Evolutionary conservation across 1,140 invertebrate species (phyloP), one percentile per base, ranked within the genome.

Genomic region (Lithobius niger): DNA sequence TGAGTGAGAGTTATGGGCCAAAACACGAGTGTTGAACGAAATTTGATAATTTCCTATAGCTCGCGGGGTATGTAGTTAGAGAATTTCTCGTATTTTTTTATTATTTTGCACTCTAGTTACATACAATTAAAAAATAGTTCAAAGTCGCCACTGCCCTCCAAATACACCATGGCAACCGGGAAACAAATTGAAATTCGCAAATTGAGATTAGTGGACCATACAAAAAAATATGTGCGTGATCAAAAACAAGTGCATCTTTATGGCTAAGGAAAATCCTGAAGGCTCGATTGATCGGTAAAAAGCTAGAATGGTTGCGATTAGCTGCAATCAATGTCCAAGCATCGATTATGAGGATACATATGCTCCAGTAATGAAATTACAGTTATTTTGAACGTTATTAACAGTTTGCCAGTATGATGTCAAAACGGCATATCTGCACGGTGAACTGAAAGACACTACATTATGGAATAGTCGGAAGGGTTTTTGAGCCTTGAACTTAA

Each of bases 281-380:
- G n/a, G 70, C 68, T 59, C 67, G 31, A 61, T 64, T 42, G 43
- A 60, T 15, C 62, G 58, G 54, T 45, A 57, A 66, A 56, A 73
- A 54, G 73, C 72, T 27, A 54, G 71, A 47, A 60, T 73, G 28
- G 66, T 74, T 0, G 65, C 67, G 10, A 63, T 67, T 59, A 72
- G 72, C 24, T 74, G 59, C 59, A 53, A 54, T 10, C 72, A 74
- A 63, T 64, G 58, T 47, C 44, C 59, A 40, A 69, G 60, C 1
- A 52, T 73, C 19, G 71, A 74, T 54, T 74, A 70, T 60, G 6
- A 62, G 22, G 69, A 74, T 60, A 74, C 64, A 25, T 74, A 69
- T 61, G 64, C 66, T 49, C 66, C 70, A 19, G 70, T 74, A 10
- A 63, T 62, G 4, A 40, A 65, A 16, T 67, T 61, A 43, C 57